Percentiles rank a stretch among this genome's conserved stretches.
phyloP scores from a whole-genome alignment of 2,888 invertebrate species.

The Adineta ricciae region DNA sequence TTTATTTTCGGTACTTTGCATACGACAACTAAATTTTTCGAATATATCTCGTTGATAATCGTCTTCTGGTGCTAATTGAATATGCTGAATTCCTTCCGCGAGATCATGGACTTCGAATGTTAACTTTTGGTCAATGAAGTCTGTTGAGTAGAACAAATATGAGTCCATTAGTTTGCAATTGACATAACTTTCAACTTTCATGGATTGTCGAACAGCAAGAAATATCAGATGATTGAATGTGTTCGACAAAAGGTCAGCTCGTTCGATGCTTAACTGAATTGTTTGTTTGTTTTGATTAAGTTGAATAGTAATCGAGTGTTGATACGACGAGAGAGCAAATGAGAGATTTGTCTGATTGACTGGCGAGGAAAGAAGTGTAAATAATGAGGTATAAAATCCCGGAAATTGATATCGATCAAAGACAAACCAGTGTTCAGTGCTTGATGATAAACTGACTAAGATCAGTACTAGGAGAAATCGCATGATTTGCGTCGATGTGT shows the following conservation, averaged over 20 bases:
- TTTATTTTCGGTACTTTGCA: not conserved
- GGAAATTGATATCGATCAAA: slow-evolving; percentile 1
- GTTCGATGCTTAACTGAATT: slow-evolving; percentile 5
- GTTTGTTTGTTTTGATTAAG: not conserved
- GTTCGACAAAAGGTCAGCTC: not conserved
- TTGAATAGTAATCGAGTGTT: not conserved
- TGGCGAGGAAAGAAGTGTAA: not conserved
- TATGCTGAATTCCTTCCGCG: not conserved
- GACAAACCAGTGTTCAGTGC: not conserved
- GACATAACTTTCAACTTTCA: not conserved
- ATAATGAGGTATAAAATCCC: not conserved
- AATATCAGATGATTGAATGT: not conserved
- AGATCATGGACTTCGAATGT: not conserved
- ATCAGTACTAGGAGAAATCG: not conserved
- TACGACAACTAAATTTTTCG: not conserved
- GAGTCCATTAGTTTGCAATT: slow-evolving; percentile 12
- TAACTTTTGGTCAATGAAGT: not conserved
- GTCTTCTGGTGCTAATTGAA: no score
- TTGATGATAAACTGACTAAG: not conserved
- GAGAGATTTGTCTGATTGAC: not conserved
- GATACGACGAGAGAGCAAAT: not conserved
- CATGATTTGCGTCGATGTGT: not conserved
- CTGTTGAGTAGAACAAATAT: not conserved
- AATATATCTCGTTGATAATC: not conserved
- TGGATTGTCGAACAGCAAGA: not conserved